Conservation (phyloP, 2,888 invertebrate genomes). For the Heliconius erato region DNA sequence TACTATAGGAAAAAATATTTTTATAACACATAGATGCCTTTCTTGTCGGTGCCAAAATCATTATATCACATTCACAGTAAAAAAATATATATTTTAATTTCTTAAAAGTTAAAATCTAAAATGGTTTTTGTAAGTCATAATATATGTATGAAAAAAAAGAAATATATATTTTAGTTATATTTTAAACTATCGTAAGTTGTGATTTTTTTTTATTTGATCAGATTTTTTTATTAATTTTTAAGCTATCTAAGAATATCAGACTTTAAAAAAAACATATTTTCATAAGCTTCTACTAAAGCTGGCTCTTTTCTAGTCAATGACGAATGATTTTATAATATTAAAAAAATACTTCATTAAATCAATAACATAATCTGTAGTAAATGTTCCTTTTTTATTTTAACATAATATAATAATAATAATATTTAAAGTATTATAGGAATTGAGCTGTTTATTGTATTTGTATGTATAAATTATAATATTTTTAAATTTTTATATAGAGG, state of each 20-base stretch:
- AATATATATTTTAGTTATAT: neutral
- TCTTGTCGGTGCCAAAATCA: constrained; percentile 31
- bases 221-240: neutral
- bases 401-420: neutral
- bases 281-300: neutral
- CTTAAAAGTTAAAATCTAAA: neutral
- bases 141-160: neutral
- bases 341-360: neutral
- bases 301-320: constrained; percentile 28
- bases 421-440: constrained; percentile 40
- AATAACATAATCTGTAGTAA: constrained; percentile 17
- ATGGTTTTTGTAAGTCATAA: neutral
- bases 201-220: neutral
- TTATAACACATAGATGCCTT: constrained; percentile 29
- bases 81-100: neutral
- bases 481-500: constrained; percentile 76
- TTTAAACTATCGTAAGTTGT: neutral
- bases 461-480: constrained; percentile 57
- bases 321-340: neutral
- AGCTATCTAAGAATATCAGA: neutral
- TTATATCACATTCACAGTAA: neutral
- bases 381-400: constrained; percentile 28
- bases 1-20: constrained; percentile 19
- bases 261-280: neutral
- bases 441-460: constrained; percentile 36